Evolutionary conservation across 2,113 vertebrate genomes (phyloP).

Genomic region (Caretta caretta): DNA sequence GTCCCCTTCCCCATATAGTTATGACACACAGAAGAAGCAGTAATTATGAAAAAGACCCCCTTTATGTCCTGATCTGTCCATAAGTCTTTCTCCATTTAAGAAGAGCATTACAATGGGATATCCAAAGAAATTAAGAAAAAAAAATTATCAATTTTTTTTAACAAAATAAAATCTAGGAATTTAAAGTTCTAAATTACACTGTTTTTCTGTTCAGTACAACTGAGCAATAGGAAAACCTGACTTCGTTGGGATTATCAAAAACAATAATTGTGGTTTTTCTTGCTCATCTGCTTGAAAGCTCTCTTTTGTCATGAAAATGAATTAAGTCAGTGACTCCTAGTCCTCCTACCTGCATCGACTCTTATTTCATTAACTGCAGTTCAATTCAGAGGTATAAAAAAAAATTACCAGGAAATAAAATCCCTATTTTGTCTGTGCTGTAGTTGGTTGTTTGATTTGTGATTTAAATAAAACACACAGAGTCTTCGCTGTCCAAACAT

Average conservation of each 20-base stretch:
- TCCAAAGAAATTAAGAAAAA: background rate
- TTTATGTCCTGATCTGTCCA: background rate
- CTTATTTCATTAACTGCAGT: conserved; percentile 11
- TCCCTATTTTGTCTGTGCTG: background rate
- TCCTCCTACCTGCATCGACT: background rate
- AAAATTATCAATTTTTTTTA: background rate
- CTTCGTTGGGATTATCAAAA: background rate
- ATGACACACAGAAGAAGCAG: background rate
- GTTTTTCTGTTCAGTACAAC: background rate
- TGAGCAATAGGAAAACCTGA: background rate
- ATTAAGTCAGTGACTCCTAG: background rate
- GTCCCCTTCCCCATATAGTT: background rate
- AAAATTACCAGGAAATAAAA: conserved; percentile 6
- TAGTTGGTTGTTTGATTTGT: conserved; percentile 28
- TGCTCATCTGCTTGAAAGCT: background rate
- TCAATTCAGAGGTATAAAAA: background rate
- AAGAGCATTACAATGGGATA: background rate
- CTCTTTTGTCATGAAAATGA: background rate
- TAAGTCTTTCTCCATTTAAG: background rate
- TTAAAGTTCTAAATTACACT: background rate
- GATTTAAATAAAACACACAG: background rate
- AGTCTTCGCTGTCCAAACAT: background rate
- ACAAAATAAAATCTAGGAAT: background rate
- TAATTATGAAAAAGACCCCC: background rate
- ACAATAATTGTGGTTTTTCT: background rate